phyloP scores from a whole-genome alignment of 2,113 vertebrate species.

The Eupsittula cactorum region DNA sequence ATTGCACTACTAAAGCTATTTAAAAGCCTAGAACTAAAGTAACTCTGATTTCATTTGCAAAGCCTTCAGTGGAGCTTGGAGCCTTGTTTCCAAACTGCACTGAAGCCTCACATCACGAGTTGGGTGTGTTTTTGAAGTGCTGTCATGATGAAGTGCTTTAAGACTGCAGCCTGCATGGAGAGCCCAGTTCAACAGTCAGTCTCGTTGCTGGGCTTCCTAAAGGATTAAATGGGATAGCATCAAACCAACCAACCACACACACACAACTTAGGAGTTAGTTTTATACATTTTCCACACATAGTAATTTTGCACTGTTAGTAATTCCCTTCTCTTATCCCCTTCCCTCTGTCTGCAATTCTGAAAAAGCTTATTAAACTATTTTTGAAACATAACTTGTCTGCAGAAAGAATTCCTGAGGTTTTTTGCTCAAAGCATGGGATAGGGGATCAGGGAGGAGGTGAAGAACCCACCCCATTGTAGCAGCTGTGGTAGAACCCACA shows the following conservation, averaged over 20 bases:
- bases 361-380: constrained; percentile 82
- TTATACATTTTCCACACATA: constrained; percentile 56
- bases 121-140: not conserved
- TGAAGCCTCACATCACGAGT: not conserved
- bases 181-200: constrained; percentile 21
- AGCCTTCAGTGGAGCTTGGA: not conserved
- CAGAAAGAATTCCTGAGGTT: not conserved
- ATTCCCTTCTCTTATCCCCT: constrained; percentile 25
- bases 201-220: constrained; percentile 44
- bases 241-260: not conserved
- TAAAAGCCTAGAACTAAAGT: constrained; percentile 47
- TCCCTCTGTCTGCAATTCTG: constrained; percentile 69
- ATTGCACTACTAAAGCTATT: constrained; percentile 78
- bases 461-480: fast-evolving
- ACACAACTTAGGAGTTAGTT: constrained; percentile 22
- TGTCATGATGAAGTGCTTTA: not conserved
- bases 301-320: constrained; percentile 80
- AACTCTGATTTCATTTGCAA: constrained; percentile 47
- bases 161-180: constrained; percentile 14
- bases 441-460: not conserved
- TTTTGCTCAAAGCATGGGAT: not conserved
- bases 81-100: not conserved
- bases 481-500: fast-evolving
- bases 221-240: constrained; percentile 33
- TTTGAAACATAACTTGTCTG: constrained; percentile 66